Evolutionary conservation across 53 echinoderm and acorn worm genomes (phyloP).

Genomic region (Apostichopus leukothele): DNA sequence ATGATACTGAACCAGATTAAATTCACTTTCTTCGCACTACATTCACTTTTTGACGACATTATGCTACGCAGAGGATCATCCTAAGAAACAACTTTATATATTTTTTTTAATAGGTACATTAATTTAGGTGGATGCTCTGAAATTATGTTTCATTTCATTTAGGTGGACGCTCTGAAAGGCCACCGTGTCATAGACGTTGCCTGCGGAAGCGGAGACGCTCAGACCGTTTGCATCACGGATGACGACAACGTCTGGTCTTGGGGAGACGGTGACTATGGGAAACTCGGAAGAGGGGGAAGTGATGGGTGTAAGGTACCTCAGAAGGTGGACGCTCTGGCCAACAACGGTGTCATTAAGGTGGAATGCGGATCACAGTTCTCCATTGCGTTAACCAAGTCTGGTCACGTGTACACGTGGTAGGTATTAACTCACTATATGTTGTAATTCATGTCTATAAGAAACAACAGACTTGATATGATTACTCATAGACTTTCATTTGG

Average conservation of each 20-base stretch:
- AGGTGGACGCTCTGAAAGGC: conserved; percentile 87
- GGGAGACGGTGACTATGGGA: conserved; percentile 98
- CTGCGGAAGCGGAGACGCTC: conserved; percentile 95
- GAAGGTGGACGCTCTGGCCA: conserved; percentile 83
- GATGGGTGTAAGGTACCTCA: conserved; percentile 95
- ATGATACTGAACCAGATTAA: too few species aligned
- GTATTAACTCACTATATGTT: too few species aligned
- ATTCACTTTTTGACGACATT: too few species aligned
- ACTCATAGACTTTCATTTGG: too few species aligned
- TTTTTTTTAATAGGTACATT: too few species aligned
- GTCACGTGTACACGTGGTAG: conserved; percentile 92
- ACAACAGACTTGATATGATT: too few species aligned
- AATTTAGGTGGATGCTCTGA: conserved; percentile 74
- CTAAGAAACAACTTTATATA: too few species aligned
- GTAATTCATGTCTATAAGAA: too few species aligned
- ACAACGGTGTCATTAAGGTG: conserved; percentile 90
- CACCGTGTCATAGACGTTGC: conserved; percentile 95
- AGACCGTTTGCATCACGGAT: conserved; percentile 94
- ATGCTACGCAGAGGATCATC: too few species aligned
- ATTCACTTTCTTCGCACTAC: too few species aligned
- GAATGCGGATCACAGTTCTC: conserved; percentile 99
- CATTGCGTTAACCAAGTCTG: conserved; percentile 86
- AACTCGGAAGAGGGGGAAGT: conserved; percentile 93
- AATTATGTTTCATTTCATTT: neutral
- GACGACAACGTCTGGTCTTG: conserved; percentile 98